These are phyloP conservation scores for Apotomis capreana DNA, from an alignment of 2,888 invertebrate species.

Conservation along the genomic window DNA sequence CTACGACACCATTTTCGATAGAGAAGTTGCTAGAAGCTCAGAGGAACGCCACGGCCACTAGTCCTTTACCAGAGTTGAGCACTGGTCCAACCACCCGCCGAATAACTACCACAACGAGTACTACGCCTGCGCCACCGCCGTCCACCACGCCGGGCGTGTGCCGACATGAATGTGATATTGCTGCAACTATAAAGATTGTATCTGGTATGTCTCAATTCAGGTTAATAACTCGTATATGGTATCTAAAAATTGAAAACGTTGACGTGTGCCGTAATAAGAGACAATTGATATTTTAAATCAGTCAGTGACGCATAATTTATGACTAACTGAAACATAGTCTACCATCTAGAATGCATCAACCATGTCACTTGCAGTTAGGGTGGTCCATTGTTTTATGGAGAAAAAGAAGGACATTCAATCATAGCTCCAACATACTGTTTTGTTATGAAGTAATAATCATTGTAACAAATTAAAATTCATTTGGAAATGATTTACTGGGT, in stretches of 20 bases:
- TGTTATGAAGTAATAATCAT: no score
- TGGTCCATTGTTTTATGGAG: no score
- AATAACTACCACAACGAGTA: constrained; percentile 84
- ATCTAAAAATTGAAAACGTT: background rate
- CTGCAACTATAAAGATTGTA: constrained; percentile 92
- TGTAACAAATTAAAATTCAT: no score
- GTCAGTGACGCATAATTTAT: no score
- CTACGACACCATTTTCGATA: constrained; percentile 93
- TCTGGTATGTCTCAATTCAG: constrained; percentile 78
- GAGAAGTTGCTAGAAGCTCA: constrained; percentile 89
- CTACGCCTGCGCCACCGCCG: constrained; percentile 87
- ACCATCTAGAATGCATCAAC: no score
- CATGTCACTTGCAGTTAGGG: no score
- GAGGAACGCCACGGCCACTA: constrained; percentile 85
- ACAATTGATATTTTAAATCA: no score
- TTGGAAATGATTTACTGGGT: no score
- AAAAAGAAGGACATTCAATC: no score
- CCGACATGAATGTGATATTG: constrained; percentile 90
- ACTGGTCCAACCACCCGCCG: constrained; percentile 79
- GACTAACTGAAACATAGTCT: no score
- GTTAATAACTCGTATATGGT: background rate
- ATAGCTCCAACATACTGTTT: no score
- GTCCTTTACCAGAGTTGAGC: constrained; percentile 72
- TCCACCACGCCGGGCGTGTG: constrained; percentile 92
- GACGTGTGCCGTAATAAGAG: background rate